phyloP scores from a whole-genome alignment of 2,113 vertebrate species.

The Tinamus guttatus region DNA sequence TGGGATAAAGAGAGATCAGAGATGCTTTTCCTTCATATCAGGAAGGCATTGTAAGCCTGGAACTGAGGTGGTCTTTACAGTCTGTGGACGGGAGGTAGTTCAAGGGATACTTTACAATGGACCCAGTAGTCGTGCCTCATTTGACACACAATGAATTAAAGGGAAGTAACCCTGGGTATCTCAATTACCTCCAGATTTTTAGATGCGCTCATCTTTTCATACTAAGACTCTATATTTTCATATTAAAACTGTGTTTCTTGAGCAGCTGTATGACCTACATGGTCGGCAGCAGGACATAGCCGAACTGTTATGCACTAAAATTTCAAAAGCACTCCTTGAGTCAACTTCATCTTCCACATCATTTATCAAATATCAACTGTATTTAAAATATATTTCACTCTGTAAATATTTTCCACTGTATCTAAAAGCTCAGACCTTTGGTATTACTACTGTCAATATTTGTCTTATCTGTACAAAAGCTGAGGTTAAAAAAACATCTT shows the following conservation, averaged over 20 bases:
- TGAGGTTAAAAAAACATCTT: neutral
- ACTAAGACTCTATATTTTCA: neutral
- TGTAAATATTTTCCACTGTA: neutral
- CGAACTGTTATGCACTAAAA: neutral
- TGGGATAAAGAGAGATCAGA: neutral
- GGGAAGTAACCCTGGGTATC: neutral
- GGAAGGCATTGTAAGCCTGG: neutral
- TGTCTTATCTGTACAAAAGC: neutral
- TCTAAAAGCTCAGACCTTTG: neutral
- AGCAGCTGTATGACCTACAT: neutral
- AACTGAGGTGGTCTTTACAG: neutral
- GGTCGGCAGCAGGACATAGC: too few species aligned
- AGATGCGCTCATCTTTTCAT: neutral
- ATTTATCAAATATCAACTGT: neutral
- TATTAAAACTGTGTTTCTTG: neutral
- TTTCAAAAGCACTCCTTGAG: neutral
- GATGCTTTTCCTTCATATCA: neutral
- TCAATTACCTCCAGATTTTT: neutral
- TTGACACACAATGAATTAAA: neutral
- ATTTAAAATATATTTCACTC: neutral
- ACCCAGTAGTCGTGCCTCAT: neutral
- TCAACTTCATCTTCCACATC: neutral
- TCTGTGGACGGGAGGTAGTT: neutral
- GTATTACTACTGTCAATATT: neutral
- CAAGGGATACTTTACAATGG: neutral